A percentile compares a stretch with the other conserved stretches of the same genome.
Conservation (phyloP, 2,888 invertebrate species). For the Mesochorus sp. region DNA sequence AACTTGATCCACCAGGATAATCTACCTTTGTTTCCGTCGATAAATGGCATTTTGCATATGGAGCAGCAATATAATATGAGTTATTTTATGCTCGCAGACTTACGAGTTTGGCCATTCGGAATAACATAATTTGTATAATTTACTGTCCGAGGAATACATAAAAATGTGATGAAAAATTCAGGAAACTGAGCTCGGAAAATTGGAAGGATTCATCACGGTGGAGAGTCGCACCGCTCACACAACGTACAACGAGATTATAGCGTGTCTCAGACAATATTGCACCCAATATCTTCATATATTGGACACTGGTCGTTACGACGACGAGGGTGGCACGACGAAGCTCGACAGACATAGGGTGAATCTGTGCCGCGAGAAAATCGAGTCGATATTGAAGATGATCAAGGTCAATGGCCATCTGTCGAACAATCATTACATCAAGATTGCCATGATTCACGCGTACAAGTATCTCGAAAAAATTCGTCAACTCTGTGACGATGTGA, state of each 20-base stretch:
- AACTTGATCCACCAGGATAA: not conserved
- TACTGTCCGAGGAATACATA: not conserved
- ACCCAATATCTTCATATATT: conserved; percentile 80
- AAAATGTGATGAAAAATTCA: conserved; percentile 67
- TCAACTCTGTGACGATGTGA: conserved; percentile 82
- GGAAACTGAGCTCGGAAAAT: conserved; percentile 78
- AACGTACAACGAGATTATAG: conserved; percentile 77
- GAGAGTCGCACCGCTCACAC: conserved; percentile 73
- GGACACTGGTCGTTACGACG: conserved; percentile 69
- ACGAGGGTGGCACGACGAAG: conserved; percentile 74
- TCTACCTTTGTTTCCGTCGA: not conserved
- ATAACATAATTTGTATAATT: no score
- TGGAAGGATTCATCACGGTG: conserved; percentile 78
- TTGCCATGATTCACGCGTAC: conserved; percentile 78
- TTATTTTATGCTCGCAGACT: no score
- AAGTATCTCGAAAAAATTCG: conserved; percentile 81
- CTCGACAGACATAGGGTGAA: conserved; percentile 77
- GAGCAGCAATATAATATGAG: not conserved
- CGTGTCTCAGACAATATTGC: conserved; percentile 74
- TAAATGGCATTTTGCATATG: not conserved
- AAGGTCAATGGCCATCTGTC: conserved; percentile 75
- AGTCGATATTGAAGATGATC: conserved; percentile 72
- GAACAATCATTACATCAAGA: conserved; percentile 74
- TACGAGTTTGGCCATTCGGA: no score
- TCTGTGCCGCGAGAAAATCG: conserved; percentile 72